phyloP scores from a whole-genome alignment of 2,113 vertebrate genomes.

The Aspiorhynchus laticeps region DNA sequence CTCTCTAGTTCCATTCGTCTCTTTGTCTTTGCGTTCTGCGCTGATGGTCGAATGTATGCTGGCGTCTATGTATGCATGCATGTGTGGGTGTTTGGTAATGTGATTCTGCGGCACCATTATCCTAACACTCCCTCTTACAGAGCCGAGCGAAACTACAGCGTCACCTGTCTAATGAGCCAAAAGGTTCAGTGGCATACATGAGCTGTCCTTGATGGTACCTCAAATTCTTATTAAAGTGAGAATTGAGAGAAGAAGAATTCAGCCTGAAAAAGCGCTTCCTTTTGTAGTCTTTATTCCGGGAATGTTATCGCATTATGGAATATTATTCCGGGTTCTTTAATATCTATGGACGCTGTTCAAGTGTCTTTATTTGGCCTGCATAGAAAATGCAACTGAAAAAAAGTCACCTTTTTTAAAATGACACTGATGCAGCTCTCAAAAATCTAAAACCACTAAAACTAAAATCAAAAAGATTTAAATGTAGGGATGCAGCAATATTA shows the following conservation, averaged over 20 bases:
- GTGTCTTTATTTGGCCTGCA: background rate
- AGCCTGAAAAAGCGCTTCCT: background rate
- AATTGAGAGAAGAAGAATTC: slow-evolving; percentile 8
- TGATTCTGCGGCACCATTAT: slow-evolving; percentile 45
- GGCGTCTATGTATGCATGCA: slow-evolving; percentile 36
- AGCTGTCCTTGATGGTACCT: slow-evolving; percentile 18
- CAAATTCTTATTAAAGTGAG: background rate
- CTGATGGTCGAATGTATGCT: slow-evolving; percentile 32
- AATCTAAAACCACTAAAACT: background rate
- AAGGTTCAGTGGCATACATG: background rate
- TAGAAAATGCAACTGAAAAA: background rate
- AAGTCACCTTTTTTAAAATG: background rate
- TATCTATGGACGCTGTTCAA: background rate
- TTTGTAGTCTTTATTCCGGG: background rate
- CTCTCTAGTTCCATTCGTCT: slow-evolving; percentile 27
- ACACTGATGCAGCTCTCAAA: background rate
- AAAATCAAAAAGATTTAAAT: background rate
- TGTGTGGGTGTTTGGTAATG: slow-evolving; percentile 50
- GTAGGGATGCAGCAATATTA: background rate
- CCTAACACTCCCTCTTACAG: slow-evolving; percentile 41
- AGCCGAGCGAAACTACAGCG: slow-evolving; percentile 36
- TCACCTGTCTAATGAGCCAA: slow-evolving; percentile 28
- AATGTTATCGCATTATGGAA: background rate
- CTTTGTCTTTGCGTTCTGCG: slow-evolving; percentile 39
- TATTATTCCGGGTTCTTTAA: background rate